Evolutionary conservation across 1,140 invertebrate species (phyloP), one percentile per base, ranked within the genome.

Genomic region (Ptiloglossa arizonensis): DNA sequence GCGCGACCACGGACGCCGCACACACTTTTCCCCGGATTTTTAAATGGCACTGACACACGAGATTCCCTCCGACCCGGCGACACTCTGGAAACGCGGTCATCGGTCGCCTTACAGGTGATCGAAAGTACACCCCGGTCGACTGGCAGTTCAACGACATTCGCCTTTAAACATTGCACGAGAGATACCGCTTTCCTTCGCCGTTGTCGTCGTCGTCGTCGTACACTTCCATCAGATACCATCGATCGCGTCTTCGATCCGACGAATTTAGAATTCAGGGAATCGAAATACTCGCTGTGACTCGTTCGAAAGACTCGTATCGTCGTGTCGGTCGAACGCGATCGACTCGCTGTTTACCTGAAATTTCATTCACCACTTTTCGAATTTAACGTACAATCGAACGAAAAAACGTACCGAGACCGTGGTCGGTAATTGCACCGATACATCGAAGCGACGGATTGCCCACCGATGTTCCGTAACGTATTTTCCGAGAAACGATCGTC

Each of bases 61-160:
- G 41, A 38, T 59, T 19, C 35, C 48, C 46, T 38, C n/a, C 24
- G 75, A 52, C 48, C 44, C 29, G 56, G 0, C 56, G 46, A 54
- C 68, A 46, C 24, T 38, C 32, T 24, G 32, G 19, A 71, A 71
- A 71, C 57, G 56, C 68, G 67, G 56, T 78, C 56, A 71, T 74
- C 70, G 70, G 59, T 79, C 52, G 70, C 70, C 60, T 63, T 57
- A 56, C 75, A 46, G 48, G 57, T 77, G 56, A 77, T 71, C 75
- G 75, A 71, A 62, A 71, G 56, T 71, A 71, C 48, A 62, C 52
- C n/a, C 52, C 41, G 22, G 44, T 11, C 27, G 35, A 77, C 57
- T 77, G 67, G 71, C 75, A 62, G 67, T 77, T 70, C 56, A 70
- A 77, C 57, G 70, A 70, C 60, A 73, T 66, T 64, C 57, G 68